Evolutionary conservation across 2,888 invertebrate species (phyloP), one percentile per base, ranked within the genome.

Genomic region (Apeira syringaria): DNA sequence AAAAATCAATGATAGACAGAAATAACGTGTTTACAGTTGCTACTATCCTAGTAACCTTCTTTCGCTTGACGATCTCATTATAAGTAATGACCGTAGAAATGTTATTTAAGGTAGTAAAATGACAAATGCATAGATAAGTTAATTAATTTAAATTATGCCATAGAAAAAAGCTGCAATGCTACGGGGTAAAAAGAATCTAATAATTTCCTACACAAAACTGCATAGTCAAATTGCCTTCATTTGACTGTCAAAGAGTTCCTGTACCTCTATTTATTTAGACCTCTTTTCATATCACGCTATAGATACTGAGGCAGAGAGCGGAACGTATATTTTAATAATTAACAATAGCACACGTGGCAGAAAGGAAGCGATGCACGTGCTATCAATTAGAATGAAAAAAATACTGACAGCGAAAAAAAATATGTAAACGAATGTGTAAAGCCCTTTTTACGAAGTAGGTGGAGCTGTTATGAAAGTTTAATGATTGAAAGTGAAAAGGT

Each of bases 341-440:
- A 65, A 74, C 63, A 75, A 76, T 68, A 59, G 64, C 78, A 70
- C 88, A 88, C 88, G 88, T 87, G 88, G 72, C 88, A 61, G 53
- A 71, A 50, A 81, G 87, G 87, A 88, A 80, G 72, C 69, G 44
- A 61, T 76, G 73, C 88, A 88, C 88, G 88, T 89, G 88, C 74
- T 83, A 73, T 75, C 87, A 87, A 89, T 89, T 89, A 88, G 71
- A 82, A 66, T 63, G 66, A 72, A 65, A 20, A 75, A 71, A 60
- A 68, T 62, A 68, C 28, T 3, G n/a, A 6, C 4, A 3, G 10
- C 12, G 10, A 79, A 76, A 76, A 78, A 73, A 64, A 24, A 2
- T 53, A 56, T 61, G 60, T 61, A 69, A 67, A 64, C 70, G 72
- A 72, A 65, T 67, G 71, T 69, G 20, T 1, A 6, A 2, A 52